These are phyloP conservation scores for Dendroctonus valens DNA, from an alignment of 1,140 invertebrate species.

Conservation along the genomic window DNA sequence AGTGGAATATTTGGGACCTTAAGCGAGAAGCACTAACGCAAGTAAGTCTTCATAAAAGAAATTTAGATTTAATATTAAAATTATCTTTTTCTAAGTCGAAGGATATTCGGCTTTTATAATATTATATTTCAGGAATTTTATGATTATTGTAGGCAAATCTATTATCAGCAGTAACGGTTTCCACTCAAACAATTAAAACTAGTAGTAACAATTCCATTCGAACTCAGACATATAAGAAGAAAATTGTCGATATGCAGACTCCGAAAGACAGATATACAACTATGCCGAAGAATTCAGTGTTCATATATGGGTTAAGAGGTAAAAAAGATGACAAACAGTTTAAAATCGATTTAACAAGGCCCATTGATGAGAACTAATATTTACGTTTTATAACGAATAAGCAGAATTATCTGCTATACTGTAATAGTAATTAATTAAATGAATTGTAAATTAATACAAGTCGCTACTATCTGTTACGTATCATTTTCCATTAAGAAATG, in stretches of 20 bases:
- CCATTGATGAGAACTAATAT: slow-evolving; percentile 39
- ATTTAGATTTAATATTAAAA: neutral
- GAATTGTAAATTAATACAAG: too few relatives aligned
- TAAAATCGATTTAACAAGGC: slow-evolving; percentile 46
- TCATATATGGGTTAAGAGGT: slow-evolving; percentile 58
- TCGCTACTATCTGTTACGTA: too few relatives aligned
- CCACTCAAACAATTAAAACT: slow-evolving; percentile 61
- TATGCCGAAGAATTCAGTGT: slow-evolving; percentile 52
- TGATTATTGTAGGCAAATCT: slow-evolving; percentile 56
- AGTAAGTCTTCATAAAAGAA: slow-evolving; percentile 23
- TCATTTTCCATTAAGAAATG: too few relatives aligned
- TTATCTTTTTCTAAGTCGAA: neutral
- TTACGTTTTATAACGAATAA: neutral
- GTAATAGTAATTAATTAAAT: too few relatives aligned
- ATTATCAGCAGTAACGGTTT: slow-evolving; percentile 57
- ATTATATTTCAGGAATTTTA: too few relatives aligned
- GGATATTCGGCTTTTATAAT: neutral
- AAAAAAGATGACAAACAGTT: slow-evolving; percentile 52
- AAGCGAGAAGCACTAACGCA: slow-evolving; percentile 48
- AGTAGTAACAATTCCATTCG: slow-evolving; percentile 54
- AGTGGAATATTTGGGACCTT: slow-evolving; percentile 76
- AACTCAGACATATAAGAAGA: slow-evolving; percentile 56
- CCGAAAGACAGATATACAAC: slow-evolving; percentile 55
- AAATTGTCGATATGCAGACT: slow-evolving; percentile 56
- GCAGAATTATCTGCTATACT: too few relatives aligned